Evolutionary conservation across 2,113 vertebrate genomes (phyloP), one percentile per base, ranked within the genome.

Genomic region (Saguinus imperator): DNA sequence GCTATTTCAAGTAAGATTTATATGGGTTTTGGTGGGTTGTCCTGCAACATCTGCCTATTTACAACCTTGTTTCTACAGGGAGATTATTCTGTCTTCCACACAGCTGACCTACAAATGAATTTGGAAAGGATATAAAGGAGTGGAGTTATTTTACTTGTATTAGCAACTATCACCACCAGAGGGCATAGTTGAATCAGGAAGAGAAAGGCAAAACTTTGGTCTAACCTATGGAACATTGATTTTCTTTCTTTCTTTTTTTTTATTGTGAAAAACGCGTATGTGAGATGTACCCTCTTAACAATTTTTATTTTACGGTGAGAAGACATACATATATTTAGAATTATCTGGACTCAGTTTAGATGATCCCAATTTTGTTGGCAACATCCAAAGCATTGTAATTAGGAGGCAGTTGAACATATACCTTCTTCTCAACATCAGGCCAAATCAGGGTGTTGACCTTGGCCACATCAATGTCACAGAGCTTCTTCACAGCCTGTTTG

Each of bases 151-250:
- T 93, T 73, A 82, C 20, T 9, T 68, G n/a, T 50, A 76, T 57
- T 73, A 92, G 57, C 45, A 93, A 37, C 50, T 35, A 29, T 29
- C 58, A 82, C 97, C 98, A 97, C 93, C 87, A 98, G 98, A 95
- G 97, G 98, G 96, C 96, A 88, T 0, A 97, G 68, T 3, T 92
- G 84, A 23, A 93, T 87, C 82, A 94, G 55, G 18, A 95, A 95
- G 89, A 81, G 57, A 85, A 93, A 84, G 87, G 23, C 21, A 55
- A 84, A 93, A 83, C n/a, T 89, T 77, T 14, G 52, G 7, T 66
- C 29, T 92, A 76, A 84, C 14, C 40, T 32, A 43, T 48, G 40
- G 27, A 52, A 11, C 29, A 90, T 4, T 66, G 45, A 75, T 87
- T 64, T 76, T 14, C 13, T 87, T 48, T 48, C 48, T 48, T 48